phyloP scores from a whole-genome alignment of 1,140 invertebrate species.

The Dolichoris vasculosae region DNA sequence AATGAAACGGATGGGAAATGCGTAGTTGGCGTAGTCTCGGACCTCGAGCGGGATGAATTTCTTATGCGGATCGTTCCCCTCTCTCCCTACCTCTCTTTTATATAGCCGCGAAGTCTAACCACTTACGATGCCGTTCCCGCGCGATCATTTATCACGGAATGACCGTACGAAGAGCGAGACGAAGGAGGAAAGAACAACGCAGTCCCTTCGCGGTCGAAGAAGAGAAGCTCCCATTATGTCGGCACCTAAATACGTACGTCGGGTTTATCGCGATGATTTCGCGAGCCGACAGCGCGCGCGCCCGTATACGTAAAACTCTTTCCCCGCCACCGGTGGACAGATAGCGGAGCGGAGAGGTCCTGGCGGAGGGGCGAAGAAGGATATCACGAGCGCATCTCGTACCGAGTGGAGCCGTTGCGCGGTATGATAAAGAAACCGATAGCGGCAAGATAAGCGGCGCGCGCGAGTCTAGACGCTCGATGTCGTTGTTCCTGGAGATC shows the following conservation, averaged over 20 bases:
- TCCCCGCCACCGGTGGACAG: neutral
- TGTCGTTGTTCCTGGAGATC: constrained; percentile 56
- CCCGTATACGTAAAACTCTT: constrained; percentile 36
- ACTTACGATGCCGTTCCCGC: neutral
- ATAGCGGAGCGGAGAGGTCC: neutral
- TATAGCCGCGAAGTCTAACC: too few relatives aligned
- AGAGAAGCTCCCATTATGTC: constrained; percentile 43
- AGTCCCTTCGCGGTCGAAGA: neutral
- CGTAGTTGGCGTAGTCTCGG: too few relatives aligned
- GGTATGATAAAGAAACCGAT: constrained; percentile 22
- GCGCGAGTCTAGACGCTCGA: constrained; percentile 63
- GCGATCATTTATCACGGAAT: neutral
- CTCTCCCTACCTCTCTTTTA: neutral
- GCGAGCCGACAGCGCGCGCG: neutral
- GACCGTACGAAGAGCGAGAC: neutral
- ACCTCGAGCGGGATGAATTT: too few relatives aligned
- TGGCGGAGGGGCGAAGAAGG: neutral
- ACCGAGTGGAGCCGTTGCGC: constrained; percentile 37
- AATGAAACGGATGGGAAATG: too few relatives aligned
- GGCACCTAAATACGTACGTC: neutral
- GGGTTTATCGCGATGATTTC: constrained; percentile 41
- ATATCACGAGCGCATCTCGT: constrained; percentile 52
- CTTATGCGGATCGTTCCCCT: neutral
- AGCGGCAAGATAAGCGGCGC: constrained; percentile 33
- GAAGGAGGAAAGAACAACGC: neutral